phyloP scores from a whole-genome alignment of 2,888 invertebrate species.

The Limnephilus rhombicus region DNA sequence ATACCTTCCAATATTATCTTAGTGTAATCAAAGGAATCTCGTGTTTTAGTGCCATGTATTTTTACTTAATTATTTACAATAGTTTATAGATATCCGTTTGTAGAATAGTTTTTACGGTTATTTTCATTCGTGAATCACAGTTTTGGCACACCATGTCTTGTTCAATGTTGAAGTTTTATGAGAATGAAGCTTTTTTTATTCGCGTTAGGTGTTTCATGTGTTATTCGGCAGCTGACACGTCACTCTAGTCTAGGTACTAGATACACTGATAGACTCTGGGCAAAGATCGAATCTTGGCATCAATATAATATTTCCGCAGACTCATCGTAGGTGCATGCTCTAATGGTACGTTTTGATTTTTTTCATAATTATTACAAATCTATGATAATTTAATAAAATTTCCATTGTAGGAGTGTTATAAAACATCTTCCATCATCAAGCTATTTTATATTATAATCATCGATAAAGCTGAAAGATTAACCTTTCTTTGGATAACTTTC shows the following conservation, averaged over 20 bases:
- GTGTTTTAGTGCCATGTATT: neutral
- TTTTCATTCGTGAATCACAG: neutral
- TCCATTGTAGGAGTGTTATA: neutral
- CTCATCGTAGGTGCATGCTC: neutral
- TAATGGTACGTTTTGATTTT: neutral
- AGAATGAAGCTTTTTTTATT: neutral
- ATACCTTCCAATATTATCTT: neutral
- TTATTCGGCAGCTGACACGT: neutral
- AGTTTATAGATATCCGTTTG: neutral
- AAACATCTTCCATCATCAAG: neutral
- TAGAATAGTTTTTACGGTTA: neutral
- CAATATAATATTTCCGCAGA: conserved; percentile 7
- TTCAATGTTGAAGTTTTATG: neutral
- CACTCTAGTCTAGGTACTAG: neutral
- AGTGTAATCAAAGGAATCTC: neutral
- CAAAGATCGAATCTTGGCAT: conserved; percentile 35
- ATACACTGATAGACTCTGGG: neutral
- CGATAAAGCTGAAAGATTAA: too few relatives aligned
- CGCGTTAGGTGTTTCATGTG: neutral
- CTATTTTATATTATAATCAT: neutral
- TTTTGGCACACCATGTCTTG: neutral
- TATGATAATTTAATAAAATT: neutral
- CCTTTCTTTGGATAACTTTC: too few relatives aligned
- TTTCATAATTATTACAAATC: neutral
- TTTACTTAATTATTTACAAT: neutral